Conservation (phyloP, 1,140 invertebrate genomes). For the Theocolax elegans region DNA sequence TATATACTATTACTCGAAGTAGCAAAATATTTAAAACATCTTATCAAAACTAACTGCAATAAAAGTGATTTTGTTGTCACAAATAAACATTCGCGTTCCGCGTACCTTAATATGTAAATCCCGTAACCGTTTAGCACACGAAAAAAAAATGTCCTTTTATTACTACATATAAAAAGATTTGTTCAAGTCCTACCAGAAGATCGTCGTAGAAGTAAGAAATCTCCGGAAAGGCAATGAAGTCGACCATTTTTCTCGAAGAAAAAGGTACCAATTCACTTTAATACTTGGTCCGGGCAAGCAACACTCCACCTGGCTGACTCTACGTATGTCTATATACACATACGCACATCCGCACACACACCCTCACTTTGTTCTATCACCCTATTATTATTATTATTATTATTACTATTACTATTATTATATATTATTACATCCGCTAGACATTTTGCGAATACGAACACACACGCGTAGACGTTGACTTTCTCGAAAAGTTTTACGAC, state of each 20-base stretch:
- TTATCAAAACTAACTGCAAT: too few relatives aligned
- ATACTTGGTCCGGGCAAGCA: neutral
- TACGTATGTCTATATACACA: neutral
- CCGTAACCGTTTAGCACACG: too few relatives aligned
- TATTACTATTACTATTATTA: too few relatives aligned
- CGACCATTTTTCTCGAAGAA: constrained; percentile 53
- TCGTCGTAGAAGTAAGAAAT: constrained; percentile 62
- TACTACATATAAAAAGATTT: neutral
- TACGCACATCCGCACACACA: neutral
- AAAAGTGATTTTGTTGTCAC: too few relatives aligned
- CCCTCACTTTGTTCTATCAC: neutral
- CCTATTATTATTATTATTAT: constrained; percentile 12
- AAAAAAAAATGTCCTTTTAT: neutral
- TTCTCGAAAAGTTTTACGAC: neutral
- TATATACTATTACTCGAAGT: too few relatives aligned
- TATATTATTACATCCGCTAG: neutral
- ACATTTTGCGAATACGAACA: neutral
- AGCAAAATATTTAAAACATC: too few relatives aligned
- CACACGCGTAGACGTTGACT: too few relatives aligned
- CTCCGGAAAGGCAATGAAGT: constrained; percentile 60
- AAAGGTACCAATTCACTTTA: neutral
- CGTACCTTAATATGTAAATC: too few relatives aligned
- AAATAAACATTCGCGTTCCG: too few relatives aligned
- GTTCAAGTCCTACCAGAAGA: constrained; percentile 50
- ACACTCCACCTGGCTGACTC: neutral